phyloP scores from a whole-genome alignment of 2,888 invertebrate genomes.

The Psylliodes chrysocephalus region DNA sequence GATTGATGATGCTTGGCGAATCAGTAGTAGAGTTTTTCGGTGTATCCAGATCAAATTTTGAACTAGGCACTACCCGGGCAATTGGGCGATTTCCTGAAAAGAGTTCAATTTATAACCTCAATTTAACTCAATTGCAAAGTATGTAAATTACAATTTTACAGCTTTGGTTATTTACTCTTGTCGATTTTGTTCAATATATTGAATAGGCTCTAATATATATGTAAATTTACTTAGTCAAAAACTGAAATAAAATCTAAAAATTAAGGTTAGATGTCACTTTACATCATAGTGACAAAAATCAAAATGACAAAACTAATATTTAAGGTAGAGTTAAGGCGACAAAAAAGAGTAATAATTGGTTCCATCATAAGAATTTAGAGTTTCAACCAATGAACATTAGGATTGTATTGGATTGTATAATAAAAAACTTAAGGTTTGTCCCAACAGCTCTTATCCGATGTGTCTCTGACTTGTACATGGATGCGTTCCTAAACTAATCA shows the following conservation, averaged over 20 bases:
- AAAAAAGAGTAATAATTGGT: no score
- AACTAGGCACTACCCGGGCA: background rate
- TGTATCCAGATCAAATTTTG: conserved; percentile 24
- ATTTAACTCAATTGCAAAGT: background rate
- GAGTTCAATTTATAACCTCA: background rate
- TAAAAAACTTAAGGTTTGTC: no score
- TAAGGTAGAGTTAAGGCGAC: no score
- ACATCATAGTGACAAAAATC: background rate
- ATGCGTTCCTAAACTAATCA: no score
- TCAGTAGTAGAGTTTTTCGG: conserved; percentile 26
- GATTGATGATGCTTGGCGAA: conserved; percentile 10
- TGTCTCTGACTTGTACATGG: no score
- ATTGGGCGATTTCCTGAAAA: background rate
- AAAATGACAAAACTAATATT: no score
- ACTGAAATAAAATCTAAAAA: background rate
- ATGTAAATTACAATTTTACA: background rate
- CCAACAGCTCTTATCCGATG: no score
- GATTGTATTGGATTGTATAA: no score
- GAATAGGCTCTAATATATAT: background rate
- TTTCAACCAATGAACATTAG: no score
- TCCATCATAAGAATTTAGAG: no score
- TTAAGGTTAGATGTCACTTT: background rate
- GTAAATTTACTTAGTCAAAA: background rate
- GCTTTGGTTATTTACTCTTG: background rate
- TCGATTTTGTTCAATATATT: background rate